Conservation (phyloP, 2,797 vertebrate genomes). For the Sebastes wilsoni region DNA sequence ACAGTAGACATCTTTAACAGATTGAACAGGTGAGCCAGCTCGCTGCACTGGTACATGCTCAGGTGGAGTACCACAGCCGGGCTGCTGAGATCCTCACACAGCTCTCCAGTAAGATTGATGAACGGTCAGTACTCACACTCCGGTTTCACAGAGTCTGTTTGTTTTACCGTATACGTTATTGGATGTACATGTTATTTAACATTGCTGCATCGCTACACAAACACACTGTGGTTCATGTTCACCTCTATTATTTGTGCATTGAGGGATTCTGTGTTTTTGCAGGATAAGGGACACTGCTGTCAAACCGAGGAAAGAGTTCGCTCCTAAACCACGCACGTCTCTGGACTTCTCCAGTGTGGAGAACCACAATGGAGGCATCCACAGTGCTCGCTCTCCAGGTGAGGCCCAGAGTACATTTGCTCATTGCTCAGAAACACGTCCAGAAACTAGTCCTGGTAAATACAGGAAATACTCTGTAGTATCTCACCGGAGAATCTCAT, state of each 20-base stretch:
- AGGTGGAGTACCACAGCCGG: constrained; percentile 96
- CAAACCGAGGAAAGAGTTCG: constrained; percentile 91
- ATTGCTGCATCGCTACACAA: not conserved
- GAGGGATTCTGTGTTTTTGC: constrained; percentile 6
- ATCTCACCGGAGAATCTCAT: not conserved
- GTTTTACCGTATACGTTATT: not conserved
- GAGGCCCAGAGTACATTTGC: constrained; percentile 34
- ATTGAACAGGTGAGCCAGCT: constrained; percentile 99
- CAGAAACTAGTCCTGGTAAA: constrained; percentile 28
- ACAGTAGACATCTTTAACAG: constrained; percentile 71
- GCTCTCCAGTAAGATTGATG: constrained; percentile 92
- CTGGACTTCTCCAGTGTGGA: constrained; percentile 89
- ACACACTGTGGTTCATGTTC: not conserved
- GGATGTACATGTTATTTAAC: not conserved
- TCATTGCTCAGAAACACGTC: not conserved
- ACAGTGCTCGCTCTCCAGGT: constrained; percentile 93
- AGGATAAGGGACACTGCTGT: constrained; percentile 92
- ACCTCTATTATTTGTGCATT: not conserved
- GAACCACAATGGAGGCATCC: constrained; percentile 92
- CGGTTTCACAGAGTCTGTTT: not conserved
- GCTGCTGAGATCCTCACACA: constrained; percentile 93
- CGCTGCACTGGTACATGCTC: constrained; percentile 93
- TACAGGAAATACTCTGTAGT: no score
- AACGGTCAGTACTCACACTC: constrained; percentile 82
- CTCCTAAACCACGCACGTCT: constrained; percentile 91